Base-by-base conservation (phyloP, 2,113 vertebrate genomes). In the Pholis gunnellus region DNA sequence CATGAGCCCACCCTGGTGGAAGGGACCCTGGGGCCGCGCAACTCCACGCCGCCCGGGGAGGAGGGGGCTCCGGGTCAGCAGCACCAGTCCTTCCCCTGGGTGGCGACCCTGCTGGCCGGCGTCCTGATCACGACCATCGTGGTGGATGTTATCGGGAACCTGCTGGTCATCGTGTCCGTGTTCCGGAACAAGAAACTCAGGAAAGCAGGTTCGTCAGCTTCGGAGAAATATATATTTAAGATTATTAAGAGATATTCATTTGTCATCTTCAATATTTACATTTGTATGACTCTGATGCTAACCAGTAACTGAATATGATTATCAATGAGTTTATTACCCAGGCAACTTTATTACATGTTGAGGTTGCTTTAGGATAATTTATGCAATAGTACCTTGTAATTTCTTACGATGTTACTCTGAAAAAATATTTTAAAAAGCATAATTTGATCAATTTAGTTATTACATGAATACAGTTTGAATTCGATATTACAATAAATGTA, bases 111-210 rank as follows among this genome's bases (percentile, higher is more conserved):
- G 36, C 91, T 96, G 75, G 94, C 95, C 73, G 90, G 92, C n/a
- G 93, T 96, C 66, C 95, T 97, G 17, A 94, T 96, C 88, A 91
- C 95, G 42, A 96, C 96, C 83, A 96, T 96, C 75, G 92, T 95
- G 38, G 95, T 96, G 79, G 95, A 96, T 74, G 93, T 96, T 17
- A 87, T 95, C 86, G 96, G 96, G 76, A 96, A 96, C 92, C 90
- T 95, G 83, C 92, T 96, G 92, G 95, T 97, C 78, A 96, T 97
- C 85, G 87, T 95, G 72, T 97, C 96, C 6, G 95, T 96, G 87
- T 95, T 96, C 93, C 94, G 94, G 87, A 97, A 96, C 95, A 93
- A 91, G 88, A 96, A 96, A 88, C 95, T 97, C 86, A 94, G 96
- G 86, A 96, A 96, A 95, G 94, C 95, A 95, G 96, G 50, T 48